These are phyloP conservation scores for Smutsia gigantea DNA, from an alignment of 2,797 vertebrate genomes.

Conservation along the genomic window DNA sequence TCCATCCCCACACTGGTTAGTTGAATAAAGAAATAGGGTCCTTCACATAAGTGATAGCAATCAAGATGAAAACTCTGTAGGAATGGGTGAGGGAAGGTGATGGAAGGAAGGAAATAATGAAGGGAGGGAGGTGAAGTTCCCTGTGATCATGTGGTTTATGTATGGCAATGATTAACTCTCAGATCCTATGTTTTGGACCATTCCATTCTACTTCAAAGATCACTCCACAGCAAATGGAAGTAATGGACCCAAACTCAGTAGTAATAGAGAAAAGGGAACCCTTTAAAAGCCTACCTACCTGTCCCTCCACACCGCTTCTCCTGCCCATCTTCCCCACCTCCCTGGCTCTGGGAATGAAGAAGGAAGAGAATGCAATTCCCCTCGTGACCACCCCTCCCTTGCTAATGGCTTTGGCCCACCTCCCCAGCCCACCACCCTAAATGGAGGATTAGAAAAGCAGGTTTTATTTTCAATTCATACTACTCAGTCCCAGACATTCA, in stretches of 20 bases:
- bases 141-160: neutral
- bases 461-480: neutral
- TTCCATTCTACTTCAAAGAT: neutral
- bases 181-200: neutral
- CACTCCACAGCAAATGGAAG: neutral
- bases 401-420: neutral
- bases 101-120: neutral
- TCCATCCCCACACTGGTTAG: neutral
- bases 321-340: neutral
- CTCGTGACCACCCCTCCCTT: rapidly evolving
- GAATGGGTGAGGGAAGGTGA: neutral
- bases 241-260: neutral
- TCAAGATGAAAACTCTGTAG: neutral
- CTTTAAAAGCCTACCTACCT: neutral
- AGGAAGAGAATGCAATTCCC: rapidly evolving
- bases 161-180: neutral
- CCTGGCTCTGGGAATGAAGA: neutral
- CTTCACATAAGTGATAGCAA: neutral
- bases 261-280: neutral
- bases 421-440: neutral
- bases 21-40: neutral
- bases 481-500: neutral
- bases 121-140: neutral
- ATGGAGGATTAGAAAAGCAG: neutral
- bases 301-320: neutral